Conservation (phyloP, 2,888 invertebrate species). For the Drosophila bunnanda region DNA sequence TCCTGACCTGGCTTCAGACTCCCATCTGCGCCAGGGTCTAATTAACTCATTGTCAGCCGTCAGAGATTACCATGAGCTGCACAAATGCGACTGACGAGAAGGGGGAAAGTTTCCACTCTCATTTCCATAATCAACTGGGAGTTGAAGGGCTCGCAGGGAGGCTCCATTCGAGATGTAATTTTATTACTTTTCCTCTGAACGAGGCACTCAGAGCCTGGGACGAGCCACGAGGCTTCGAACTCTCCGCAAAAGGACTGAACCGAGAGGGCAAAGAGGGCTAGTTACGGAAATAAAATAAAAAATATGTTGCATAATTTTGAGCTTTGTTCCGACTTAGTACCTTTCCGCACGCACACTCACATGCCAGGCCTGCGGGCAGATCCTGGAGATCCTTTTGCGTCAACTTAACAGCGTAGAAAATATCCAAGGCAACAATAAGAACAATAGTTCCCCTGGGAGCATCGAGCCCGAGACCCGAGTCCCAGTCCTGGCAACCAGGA, state of each 20-base stretch:
- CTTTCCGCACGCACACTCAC: slow-evolving; percentile 59
- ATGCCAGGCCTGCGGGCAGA: slow-evolving; percentile 58
- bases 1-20: slow-evolving; percentile 1
- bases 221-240: slow-evolving; percentile 50
- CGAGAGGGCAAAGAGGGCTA: slow-evolving; percentile 43
- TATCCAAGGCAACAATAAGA: slow-evolving; percentile 80
- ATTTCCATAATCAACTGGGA: slow-evolving; percentile 62
- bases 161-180: slow-evolving; percentile 55
- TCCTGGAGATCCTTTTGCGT: slow-evolving; percentile 79
- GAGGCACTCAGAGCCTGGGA: slow-evolving; percentile 19
- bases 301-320: slow-evolving; percentile 82
- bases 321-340: slow-evolving; percentile 82
- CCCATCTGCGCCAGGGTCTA: slow-evolving; percentile 3
- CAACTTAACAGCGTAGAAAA: slow-evolving; percentile 80
- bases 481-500: slow-evolving; percentile 68
- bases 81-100: slow-evolving; percentile 9
- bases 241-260: slow-evolving; percentile 17
- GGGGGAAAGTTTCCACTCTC: slow-evolving; percentile 26
- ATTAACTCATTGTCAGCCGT: slow-evolving; percentile 30
- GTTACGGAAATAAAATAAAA: slow-evolving; percentile 72
- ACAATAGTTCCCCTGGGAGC: slow-evolving; percentile 82
- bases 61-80: slow-evolving; percentile 34
- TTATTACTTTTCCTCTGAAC: slow-evolving; percentile 58
- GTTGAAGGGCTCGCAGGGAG: slow-evolving; percentile 44
- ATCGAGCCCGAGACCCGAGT: slow-evolving; percentile 50